Evolutionary conservation across 2,888 invertebrate species (phyloP).

Genomic region (Schrankia costaestrigalis): DNA sequence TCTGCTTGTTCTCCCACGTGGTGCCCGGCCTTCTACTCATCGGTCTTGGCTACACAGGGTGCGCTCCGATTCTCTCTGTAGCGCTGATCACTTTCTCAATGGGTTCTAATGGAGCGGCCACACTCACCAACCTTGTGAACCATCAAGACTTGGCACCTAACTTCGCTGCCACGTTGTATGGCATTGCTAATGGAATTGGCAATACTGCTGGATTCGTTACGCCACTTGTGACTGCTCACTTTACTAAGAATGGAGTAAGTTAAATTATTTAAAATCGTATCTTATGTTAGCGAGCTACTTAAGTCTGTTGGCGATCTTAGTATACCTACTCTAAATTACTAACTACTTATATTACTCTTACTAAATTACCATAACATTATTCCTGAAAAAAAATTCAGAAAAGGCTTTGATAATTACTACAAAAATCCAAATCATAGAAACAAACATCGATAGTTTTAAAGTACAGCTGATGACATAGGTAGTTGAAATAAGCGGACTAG

Average conservation of each 20-base stretch:
- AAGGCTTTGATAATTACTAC: too few relatives aligned
- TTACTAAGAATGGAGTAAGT: conserved; percentile 80
- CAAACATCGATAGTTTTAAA: too few relatives aligned
- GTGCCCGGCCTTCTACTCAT: conserved; percentile 77
- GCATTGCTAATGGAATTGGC: conserved; percentile 87
- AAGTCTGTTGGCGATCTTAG: too few relatives aligned
- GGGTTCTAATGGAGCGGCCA: conserved; percentile 84
- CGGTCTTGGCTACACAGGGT: conserved; percentile 81
- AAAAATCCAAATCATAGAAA: too few relatives aligned
- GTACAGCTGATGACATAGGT: too few relatives aligned
- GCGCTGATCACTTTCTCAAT: conserved; percentile 84
- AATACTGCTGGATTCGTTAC: conserved; percentile 87
- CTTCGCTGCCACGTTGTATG: conserved; percentile 88
- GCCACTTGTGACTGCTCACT: conserved; percentile 85
- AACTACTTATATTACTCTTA: too few relatives aligned
- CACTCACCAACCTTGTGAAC: conserved; percentile 82
- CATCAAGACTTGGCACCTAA: conserved; percentile 89
- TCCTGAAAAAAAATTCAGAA: too few relatives aligned
- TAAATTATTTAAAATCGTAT: background rate
- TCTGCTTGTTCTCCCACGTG: conserved; percentile 83
- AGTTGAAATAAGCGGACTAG: too few relatives aligned
- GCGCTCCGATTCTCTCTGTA: conserved; percentile 82
- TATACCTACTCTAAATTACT: too few relatives aligned
- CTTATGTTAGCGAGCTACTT: too few relatives aligned
- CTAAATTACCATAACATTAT: too few relatives aligned